A percentile compares a stretch with the other conserved stretches of the same genome.
Evolutionary conservation across 1,140 invertebrate species (phyloP).

Genomic region (Aphaenogaster rudis): DNA sequence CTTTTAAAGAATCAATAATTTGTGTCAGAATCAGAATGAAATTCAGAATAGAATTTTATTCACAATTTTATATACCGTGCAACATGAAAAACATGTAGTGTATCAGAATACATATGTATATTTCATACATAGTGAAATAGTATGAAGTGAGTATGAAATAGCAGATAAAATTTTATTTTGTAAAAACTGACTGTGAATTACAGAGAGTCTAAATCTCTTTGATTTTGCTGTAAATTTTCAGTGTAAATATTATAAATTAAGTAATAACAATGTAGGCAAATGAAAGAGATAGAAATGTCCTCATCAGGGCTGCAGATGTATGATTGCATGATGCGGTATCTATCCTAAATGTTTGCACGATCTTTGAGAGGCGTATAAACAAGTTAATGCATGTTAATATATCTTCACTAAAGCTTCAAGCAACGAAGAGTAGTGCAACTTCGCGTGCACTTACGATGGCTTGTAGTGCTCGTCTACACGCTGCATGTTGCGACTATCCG

Average conservation of each 20-base stretch:
- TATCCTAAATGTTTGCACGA: constrained; percentile 22
- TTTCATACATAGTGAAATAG: neutral
- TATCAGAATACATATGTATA: neutral
- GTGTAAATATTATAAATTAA: neutral
- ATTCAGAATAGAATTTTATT: neutral
- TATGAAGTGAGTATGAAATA: neutral
- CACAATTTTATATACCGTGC: neutral
- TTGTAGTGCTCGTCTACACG: constrained; percentile 7
- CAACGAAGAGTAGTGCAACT: constrained; percentile 7
- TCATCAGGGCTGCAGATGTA: neutral
- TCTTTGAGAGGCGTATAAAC: constrained; percentile 22
- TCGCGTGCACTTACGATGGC: constrained; percentile 4
- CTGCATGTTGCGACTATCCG: neutral
- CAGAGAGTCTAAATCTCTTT: neutral
- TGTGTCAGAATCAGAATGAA: neutral
- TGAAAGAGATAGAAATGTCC: neutral
- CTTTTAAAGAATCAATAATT: neutral
- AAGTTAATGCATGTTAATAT: constrained; percentile 32
- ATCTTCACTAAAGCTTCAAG: constrained; percentile 1
- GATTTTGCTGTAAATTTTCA: neutral
- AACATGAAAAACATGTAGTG: too few species aligned
- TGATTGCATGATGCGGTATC: neutral
- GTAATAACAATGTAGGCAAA: neutral
- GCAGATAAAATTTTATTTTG: neutral
- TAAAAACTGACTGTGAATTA: neutral